Conservation (phyloP, 2,888 invertebrate genomes). For the Nasonovia ribisnigri region DNA sequence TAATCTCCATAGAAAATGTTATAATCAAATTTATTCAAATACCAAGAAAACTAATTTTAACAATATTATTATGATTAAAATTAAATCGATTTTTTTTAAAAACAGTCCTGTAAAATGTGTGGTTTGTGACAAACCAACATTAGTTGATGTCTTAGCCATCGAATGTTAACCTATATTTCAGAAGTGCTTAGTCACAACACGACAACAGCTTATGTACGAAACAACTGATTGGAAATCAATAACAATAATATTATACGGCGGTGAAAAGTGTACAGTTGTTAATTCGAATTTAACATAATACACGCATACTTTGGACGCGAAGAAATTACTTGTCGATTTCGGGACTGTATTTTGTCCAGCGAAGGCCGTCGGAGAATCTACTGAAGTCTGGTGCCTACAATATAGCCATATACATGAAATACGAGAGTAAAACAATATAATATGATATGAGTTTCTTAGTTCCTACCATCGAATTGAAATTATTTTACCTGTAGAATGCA, state of each 20-base stretch:
- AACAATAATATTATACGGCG: neutral
- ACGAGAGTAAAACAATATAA: neutral
- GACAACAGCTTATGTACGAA: neutral
- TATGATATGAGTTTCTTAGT: neutral
- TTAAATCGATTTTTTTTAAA: neutral
- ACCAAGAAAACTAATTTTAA: neutral
- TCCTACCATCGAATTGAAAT: neutral
- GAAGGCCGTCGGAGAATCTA: neutral
- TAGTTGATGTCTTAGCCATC: neutral
- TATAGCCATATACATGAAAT: neutral
- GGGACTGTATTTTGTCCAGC: neutral
- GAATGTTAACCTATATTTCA: neutral
- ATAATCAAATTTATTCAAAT: neutral
- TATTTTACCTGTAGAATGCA: neutral
- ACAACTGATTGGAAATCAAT: neutral
- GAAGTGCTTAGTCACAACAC: neutral
- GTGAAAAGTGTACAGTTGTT: neutral
- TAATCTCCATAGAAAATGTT: neutral
- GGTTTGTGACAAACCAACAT: neutral
- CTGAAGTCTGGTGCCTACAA: neutral
- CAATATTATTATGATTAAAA: neutral
- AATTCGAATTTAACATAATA: neutral
- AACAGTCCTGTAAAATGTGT: neutral
- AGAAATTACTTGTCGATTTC: neutral
- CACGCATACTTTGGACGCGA: too few species aligned